Evolutionary conservation across 2,888 invertebrate species (phyloP), one percentile per base, ranked within the genome.

Genomic region (Parasteatoda lunata): DNA sequence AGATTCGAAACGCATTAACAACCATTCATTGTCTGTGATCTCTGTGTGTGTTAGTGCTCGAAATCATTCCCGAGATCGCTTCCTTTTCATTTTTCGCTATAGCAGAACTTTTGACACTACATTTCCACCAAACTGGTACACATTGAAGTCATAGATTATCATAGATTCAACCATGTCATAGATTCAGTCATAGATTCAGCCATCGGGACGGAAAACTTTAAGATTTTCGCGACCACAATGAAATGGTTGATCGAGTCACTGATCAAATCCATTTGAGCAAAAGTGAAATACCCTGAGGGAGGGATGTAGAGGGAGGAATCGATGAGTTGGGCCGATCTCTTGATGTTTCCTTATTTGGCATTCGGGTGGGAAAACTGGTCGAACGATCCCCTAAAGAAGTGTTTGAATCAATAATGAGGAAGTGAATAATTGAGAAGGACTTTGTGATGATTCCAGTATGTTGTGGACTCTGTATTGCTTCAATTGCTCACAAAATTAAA

Each of bases 301-400:
- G 51, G 66, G 65, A 13, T 59, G 59, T 59, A 13, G 59, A 4
- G 69, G 45, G 77, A 7, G 64, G 59, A 71, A 47, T 11, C n/a
- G 66, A 5, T 66, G 77, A 8, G 52, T 51, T 52, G 72, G 6
- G 13, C 59, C 45, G 59, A 75, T 69, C 75, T 52, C 69, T 75
- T 52, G 68, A 69, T 75, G 52, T 54, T 69, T 59, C 59, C 68
- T 54, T 75, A 68, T 75, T 75, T 47, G 54, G 68, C 52, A 80
- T 80, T 64, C 80, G 65, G 72, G 80, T 73, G 65, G 65, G 73
- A 5, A 7, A 49, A 11, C 47, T 52, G 68, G 48, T 75, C 54
- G 81, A 75, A 68, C 66, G 54, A 75, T 69, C 81, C 65, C 75
- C 75, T 76, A 69, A 75, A 81, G 81, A 81, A 81, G 54, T 75